phyloP scores from a whole-genome alignment of 2,797 vertebrate genomes.

The Fistularia tabacaria region DNA sequence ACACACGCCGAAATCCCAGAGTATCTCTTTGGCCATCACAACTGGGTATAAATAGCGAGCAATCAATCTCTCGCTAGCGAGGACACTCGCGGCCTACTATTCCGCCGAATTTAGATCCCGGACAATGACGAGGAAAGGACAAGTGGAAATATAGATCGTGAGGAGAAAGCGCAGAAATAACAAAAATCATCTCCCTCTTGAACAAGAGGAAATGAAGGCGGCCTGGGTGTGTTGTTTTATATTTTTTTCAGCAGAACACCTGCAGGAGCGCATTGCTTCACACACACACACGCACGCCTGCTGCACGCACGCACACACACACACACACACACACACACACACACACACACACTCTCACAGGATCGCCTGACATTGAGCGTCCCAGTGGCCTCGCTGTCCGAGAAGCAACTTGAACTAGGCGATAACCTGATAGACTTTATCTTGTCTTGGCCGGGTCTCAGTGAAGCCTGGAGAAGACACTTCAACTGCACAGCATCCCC shows the following conservation, averaged over 20 bases:
- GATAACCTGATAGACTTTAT: conserved; percentile 99
- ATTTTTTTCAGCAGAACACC: too few relatives aligned
- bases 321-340: not conserved
- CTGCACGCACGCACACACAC: conserved; percentile 4
- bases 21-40: conserved; percentile 47
- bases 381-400: conserved; percentile 83
- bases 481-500: conserved; percentile 86
- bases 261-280: not conserved
- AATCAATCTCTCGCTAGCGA: too few relatives aligned
- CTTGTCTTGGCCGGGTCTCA: conserved; percentile 89
- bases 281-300: not conserved
- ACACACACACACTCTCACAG: conserved; percentile 11
- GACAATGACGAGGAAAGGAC: too few relatives aligned
- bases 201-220: too few relatives aligned
- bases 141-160: too few relatives aligned
- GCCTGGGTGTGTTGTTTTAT: too few relatives aligned
- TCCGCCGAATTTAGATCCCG: too few relatives aligned
- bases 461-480: conserved; percentile 92
- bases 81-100: too few relatives aligned
- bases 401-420: conserved; percentile 87
- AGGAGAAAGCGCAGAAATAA: too few relatives aligned
- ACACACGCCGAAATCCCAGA: conserved; percentile 55
- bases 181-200: too few relatives aligned
- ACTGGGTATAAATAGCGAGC: conserved; percentile 19
- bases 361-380: conserved; percentile 72